These are phyloP conservation scores for Myioborus melanocephalus DNA, from an alignment of 2,797 vertebrate genomes.

Conservation along the genomic window DNA sequence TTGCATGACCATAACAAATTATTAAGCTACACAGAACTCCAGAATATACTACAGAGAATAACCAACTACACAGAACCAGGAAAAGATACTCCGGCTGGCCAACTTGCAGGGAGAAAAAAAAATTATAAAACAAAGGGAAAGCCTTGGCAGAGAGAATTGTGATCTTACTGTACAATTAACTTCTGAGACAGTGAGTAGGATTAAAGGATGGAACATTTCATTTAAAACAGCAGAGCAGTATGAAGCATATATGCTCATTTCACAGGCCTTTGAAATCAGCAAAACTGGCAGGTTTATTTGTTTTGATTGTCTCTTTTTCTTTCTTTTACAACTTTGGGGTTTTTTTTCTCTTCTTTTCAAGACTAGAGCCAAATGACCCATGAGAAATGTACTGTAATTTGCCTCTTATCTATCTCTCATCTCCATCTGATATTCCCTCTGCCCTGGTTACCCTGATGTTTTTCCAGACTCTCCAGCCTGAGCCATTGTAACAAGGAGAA, in stretches of 20 bases:
- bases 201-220: constrained; percentile 48
- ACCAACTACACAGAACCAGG: not conserved
- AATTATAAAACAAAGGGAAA: constrained; percentile 11
- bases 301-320: constrained; percentile 46
- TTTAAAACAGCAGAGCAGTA: not conserved
- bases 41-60: not conserved
- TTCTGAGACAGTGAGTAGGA: constrained; percentile 26
- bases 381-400: constrained; percentile 63
- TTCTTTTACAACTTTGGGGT: constrained; percentile 47
- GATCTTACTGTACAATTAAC: constrained; percentile 45
- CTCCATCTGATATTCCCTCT: constrained; percentile 67
- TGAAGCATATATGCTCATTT: constrained; percentile 20
- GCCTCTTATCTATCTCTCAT: constrained; percentile 63
- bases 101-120: not conserved
- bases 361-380: constrained; percentile 62
- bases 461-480: constrained; percentile 56
- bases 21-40: not conserved
- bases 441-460: constrained; percentile 71
- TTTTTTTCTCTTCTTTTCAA: constrained; percentile 45
- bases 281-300: constrained; percentile 65
- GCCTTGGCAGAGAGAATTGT: constrained; percentile 24
- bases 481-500: constrained; percentile 50
- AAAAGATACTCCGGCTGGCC: not conserved
- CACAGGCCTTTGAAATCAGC: constrained; percentile 50
- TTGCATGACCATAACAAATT: constrained; percentile 23